Evolutionary conservation across 35 echinoderm and acorn worm genomes (phyloP), one percentile per base, ranked within the genome.

Genomic region (Nesometra sesokonis): DNA sequence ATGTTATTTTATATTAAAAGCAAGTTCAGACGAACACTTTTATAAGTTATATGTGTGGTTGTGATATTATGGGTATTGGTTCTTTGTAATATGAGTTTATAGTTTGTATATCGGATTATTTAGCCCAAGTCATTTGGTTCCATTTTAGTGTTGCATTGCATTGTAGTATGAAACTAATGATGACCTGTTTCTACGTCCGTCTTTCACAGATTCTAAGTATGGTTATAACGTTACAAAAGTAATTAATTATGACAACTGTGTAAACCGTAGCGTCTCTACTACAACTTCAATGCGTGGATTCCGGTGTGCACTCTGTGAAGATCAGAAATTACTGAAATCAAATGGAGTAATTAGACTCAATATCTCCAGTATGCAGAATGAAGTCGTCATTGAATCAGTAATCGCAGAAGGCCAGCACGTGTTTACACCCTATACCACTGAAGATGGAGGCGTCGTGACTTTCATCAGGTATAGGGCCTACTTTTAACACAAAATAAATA

Each of bases 381-480:
- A 29, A 27, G 34, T 38, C 81, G 27, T 83, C 0, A 83, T 83
- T 29, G 81, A 83, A 38, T 83, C 81, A 3, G 35, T 39, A 11
- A n/a, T 83, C 27, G 32, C 81, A 15, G 81, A 83, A 31, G 81
- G 81, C 23, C 81, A 83, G 37, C 81, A 83, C 30, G 37, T 83
- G 3, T 39, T 83, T 31, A 37, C 81, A 27, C 81, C 36, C 15
- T 83, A 83, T 35, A 83, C 21, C 0, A 38, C 34, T 37, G 35
- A 83, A 7, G 34, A 36, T 30, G 37, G 81, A 35, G 35, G 37
- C 34, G 30, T 83, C 27, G 81, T 83, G 3, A 83, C 81, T 4
- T 83, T 83, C 30, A 38, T 83, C 30, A 83, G 38, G 81, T 83
- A 83, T 37, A n/a, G n/a, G n/a, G n/a, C n/a, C n/a, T n/a, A n/a